Conservation (phyloP, 2,113 vertebrate genomes). For the Callionymus lyra region DNA sequence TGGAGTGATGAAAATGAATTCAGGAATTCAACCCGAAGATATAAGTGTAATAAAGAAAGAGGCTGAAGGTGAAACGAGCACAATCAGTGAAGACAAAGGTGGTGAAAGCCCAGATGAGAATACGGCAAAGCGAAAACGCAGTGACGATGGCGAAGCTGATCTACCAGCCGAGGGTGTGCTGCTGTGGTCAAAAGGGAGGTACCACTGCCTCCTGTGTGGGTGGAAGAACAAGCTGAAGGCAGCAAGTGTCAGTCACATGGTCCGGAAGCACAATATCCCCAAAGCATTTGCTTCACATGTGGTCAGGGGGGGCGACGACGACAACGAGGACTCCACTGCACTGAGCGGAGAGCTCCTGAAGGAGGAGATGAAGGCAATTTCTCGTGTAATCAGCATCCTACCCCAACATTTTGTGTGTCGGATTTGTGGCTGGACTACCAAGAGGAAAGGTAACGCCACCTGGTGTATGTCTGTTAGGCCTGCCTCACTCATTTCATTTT, state of each 20-base stretch:
- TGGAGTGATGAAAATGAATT: too few relatives aligned
- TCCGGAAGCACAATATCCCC: conserved; percentile 42
- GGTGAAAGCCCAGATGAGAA: not conserved
- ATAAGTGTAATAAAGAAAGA: not conserved
- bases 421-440: conserved; percentile 52
- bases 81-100: not conserved
- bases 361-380: conserved; percentile 34
- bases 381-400: conserved; percentile 29
- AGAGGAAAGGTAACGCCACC: conserved; percentile 24
- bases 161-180: conserved; percentile 1
- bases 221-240: conserved; percentile 35
- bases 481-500: not conserved
- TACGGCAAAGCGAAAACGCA: not conserved
- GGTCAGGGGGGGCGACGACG: conserved; percentile 11
- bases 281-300: conserved; percentile 21
- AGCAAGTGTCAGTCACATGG: conserved; percentile 26
- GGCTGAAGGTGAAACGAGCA: not conserved
- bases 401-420: conserved; percentile 40
- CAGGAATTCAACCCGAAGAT: too few relatives aligned
- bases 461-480: not conserved
- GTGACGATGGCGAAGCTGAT: not conserved
- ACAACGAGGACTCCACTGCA: conserved; percentile 16
- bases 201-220: conserved; percentile 43
- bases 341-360: conserved; percentile 30
- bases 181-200: conserved; percentile 5